phyloP scores from a whole-genome alignment of 2,797 vertebrate genomes.

The Sebastes kiyomatsui region DNA sequence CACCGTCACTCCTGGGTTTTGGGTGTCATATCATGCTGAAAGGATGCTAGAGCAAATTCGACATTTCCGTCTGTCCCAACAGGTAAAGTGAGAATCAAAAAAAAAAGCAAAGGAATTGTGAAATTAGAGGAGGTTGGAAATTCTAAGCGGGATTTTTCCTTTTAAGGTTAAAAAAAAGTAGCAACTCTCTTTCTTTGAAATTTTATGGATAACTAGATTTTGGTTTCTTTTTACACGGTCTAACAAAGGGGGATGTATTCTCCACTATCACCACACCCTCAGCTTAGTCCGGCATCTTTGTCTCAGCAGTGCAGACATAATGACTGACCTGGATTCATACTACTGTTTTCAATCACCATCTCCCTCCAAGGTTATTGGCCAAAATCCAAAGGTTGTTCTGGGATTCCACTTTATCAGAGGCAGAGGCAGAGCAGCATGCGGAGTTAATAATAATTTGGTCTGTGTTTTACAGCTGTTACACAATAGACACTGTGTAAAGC shows the following conservation, averaged over 20 bases:
- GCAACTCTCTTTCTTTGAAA: constrained; percentile 29
- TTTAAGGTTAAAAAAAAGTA: constrained; percentile 34
- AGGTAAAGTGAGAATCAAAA: constrained; percentile 76
- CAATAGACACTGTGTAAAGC: constrained; percentile 82
- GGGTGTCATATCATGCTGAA: constrained; percentile 82
- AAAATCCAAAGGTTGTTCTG: constrained; percentile 83
- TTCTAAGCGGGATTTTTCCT: constrained; percentile 46
- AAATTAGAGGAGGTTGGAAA: constrained; percentile 61
- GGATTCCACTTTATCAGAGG: constrained; percentile 82
- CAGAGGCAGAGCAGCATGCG: constrained; percentile 73
- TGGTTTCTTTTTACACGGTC: constrained; percentile 11
- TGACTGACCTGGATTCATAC: constrained; percentile 81
- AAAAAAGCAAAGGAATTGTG: constrained; percentile 51
- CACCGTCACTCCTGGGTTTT: constrained; percentile 80
- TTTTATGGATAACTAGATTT: constrained; percentile 24
- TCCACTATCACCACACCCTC: constrained; percentile 47
- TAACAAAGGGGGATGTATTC: constrained; percentile 20
- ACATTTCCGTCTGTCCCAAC: constrained; percentile 76
- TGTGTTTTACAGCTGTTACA: constrained; percentile 82
- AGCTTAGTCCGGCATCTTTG: constrained; percentile 53
- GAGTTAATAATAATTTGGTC: constrained; percentile 83
- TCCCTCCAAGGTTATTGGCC: constrained; percentile 82
- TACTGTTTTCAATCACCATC: constrained; percentile 82
- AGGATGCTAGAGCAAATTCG: constrained; percentile 75
- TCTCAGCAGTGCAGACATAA: constrained; percentile 70